Base-by-base conservation (phyloP, 2,797 vertebrate genomes). In the Diplodus sargus region DNA sequence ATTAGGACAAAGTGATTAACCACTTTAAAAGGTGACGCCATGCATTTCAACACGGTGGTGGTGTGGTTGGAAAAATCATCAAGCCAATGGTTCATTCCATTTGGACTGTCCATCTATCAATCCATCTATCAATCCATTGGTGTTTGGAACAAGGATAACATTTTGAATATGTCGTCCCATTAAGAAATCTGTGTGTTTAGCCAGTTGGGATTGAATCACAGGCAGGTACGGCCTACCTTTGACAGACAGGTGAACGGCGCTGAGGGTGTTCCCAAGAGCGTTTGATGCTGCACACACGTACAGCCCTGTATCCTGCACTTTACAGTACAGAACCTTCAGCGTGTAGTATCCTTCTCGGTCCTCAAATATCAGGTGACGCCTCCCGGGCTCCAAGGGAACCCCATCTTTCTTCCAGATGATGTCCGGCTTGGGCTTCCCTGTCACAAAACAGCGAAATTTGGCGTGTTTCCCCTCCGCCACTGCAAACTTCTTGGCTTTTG, bases 311-410 rank as follows among this genome's bases (percentile, higher is more conserved):
- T 99, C 98, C 81, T 95, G 94, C 30, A 95, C 95, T 70, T 97
- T 98, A 85, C 97, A 97, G 93, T 99, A 99, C 75, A 99, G 95
- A 73, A 99, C 96, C 89, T 99, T 99, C 28, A 99, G 96, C 5
- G 97, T 98, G 90, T 98, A 99, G 93, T 97, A 98, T 1, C 98
- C 98, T 51, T 99, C 97, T 28, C 97, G 94, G 85, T 99, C 98
- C 88, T 99, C 98, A 1, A 98, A 99, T 89, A 98, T 87, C 22
- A 98, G 95, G 64, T 97, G 96, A 23, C 98, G 95, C 69, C 98
- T 96, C 48, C 96, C 95, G 0, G 96, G 92, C n/a, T 86, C 39
- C 0, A 99, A 85, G 7, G 91, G 88, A 64, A 93, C 90, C 11
- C 97, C 96, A 0, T 99, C 96, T 89, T 97, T 98, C 92, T 96